A percentile compares a stretch with the other conserved stretches of the same genome.
Conservation (phyloP, 1,140 invertebrate species). For the Eriosoma lanigerum region DNA sequence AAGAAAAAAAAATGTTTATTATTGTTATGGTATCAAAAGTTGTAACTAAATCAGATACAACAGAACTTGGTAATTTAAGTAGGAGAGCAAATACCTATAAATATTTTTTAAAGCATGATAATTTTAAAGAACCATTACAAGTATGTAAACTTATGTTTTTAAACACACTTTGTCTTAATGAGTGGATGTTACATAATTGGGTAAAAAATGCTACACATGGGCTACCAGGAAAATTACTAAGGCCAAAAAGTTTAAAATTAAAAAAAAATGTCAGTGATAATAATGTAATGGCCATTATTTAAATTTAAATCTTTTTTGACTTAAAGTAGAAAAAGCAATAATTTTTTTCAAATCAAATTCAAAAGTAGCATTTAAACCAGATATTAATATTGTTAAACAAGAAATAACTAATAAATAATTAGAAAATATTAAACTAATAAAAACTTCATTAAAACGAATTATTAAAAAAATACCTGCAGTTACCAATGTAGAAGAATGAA, state of each 20-base stretch:
- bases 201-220: conserved; percentile 22
- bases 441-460: conserved; percentile 63
- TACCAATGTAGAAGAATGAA: conserved; percentile 75
- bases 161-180: conserved; percentile 52
- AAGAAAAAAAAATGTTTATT: background rate
- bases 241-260: background rate
- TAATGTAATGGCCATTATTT: too few species aligned
- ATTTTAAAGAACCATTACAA: conserved; percentile 8
- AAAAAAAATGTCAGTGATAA: background rate
- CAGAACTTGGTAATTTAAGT: background rate
- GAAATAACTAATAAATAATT: background rate
- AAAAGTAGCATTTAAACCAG: conserved; percentile 19
- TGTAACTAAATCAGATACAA: background rate
- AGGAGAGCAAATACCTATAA: background rate
- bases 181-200: conserved; percentile 53
- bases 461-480: conserved; percentile 72
- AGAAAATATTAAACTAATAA: conserved; percentile 47
- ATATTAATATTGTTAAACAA: conserved; percentile 20
- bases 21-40: background rate
- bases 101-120: background rate
- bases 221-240: background rate
- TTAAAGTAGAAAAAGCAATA: conserved; percentile 28
- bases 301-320: conserved; percentile 13
- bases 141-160: conserved; percentile 53
- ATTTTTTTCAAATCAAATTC: conserved; percentile 11